Percentiles rank a stretch among this genome's conserved stretches.
phyloP scores from a whole-genome alignment of 2,797 vertebrate species.

The Syncerus caffer region DNA sequence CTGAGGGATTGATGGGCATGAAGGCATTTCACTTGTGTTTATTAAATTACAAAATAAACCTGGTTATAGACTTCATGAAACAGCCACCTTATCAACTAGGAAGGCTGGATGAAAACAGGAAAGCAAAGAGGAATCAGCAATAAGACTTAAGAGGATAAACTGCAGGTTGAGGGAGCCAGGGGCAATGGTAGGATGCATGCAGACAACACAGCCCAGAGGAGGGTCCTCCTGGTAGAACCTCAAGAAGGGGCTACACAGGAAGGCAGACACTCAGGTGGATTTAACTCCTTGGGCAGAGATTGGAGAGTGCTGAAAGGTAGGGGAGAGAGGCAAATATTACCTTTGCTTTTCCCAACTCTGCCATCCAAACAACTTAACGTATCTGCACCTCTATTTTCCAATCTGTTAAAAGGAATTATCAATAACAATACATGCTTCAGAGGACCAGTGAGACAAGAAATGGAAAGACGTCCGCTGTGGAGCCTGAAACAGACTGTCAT shows the following conservation, averaged over 20 bases:
- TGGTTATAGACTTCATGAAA: neutral
- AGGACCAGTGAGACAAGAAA: neutral
- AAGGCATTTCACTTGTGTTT: fast-evolving
- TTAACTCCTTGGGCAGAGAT: neutral
- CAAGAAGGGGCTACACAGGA: neutral
- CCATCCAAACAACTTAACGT: neutral
- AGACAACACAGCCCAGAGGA: neutral
- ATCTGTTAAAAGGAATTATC: neutral
- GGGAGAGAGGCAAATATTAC: neutral
- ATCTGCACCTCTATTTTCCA: neutral
- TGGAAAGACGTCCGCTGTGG: fast-evolving
- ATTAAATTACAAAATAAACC: neutral
- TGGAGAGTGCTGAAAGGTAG: neutral
- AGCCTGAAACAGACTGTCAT: neutral
- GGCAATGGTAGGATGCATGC: neutral
- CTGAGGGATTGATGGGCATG: fast-evolving
- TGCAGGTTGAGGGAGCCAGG: neutral
- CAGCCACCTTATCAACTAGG: too few relatives aligned
- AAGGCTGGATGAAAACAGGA: neutral
- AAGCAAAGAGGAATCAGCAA: neutral
- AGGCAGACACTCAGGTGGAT: neutral
- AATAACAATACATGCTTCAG: neutral
- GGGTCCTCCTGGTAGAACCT: neutral
- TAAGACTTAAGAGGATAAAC: neutral
- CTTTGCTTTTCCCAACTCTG: neutral